Base-by-base conservation (phyloP, 2,888 invertebrate genomes). In the Acrobasis repandana region DNA sequence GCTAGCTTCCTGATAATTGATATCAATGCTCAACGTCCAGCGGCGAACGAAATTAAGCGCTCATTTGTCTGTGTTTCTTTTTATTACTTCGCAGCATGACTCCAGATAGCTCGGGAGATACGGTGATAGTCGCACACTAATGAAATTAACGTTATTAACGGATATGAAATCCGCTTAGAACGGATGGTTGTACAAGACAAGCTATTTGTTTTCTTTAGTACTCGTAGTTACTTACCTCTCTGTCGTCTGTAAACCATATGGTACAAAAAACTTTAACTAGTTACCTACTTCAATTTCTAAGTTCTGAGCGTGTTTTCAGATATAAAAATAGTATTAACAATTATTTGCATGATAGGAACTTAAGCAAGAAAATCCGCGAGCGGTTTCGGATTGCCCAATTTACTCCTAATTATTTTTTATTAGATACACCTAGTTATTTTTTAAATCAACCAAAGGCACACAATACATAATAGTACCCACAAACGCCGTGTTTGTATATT, bases 1-100 rank as follows among this genome's bases (percentile, higher is more conserved):
- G 74, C 74, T 72, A 71, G 80, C 80, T 82, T 80, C 79, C 83
- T 84, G 82, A 88, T 89, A 89, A 90, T 90, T 91, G 88, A 88
- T 90, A 90, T 86, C 89, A 88, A 89, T 86, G 87, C 79, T 76
- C 76, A 73, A 74, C 77, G 77, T 81, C 82, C 82, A 79, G 74
- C 74, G 70, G 81, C 69, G 76, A 82, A 79, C 76, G 74, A 79
- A 83, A 86, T 86, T 85, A 86, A 84, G 76, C 77, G 73, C 72
- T 75, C 79, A 77, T 82, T 82, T 82, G 76, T 83, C 76, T 82
- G 75, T 73, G 73, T 81, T 83, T 79, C 73, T 75, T 78, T 80
- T 81, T 77, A 79, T 73, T 83, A 78, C 71, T 63, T 77, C 81
- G 68, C 77, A 73, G 79, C 79, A 80, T 80, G 79, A 77, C 75